A percentile compares a stretch with the other conserved stretches of the same genome.
Conservation (phyloP, 1,140 invertebrate species). For the Dryas iulia region DNA sequence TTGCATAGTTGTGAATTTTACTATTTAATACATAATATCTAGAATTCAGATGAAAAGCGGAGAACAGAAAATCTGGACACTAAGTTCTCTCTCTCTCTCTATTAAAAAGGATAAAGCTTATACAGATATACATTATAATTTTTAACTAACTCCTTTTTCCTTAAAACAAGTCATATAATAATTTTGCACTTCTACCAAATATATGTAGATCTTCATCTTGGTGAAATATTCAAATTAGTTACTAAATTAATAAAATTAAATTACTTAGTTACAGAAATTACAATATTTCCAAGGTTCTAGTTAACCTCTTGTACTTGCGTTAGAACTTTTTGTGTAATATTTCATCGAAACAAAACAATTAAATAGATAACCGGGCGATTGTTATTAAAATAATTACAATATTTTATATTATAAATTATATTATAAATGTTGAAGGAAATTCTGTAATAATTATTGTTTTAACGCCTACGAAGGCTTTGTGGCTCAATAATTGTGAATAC, state of each 20-base stretch:
- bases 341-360: conserved; percentile 1
- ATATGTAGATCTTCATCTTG: background rate
- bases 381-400: background rate
- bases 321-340: background rate
- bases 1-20: too few relatives aligned
- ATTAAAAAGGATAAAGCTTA: too few relatives aligned
- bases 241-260: background rate
- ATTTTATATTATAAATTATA: background rate
- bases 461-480: background rate
- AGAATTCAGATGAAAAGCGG: too few relatives aligned
- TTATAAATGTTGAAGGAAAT: background rate
- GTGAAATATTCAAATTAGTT: background rate
- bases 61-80: too few relatives aligned
- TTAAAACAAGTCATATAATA: background rate
- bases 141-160: too few relatives aligned
- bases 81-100: too few relatives aligned
- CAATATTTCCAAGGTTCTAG: background rate
- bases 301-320: background rate
- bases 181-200: background rate
- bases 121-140: too few relatives aligned
- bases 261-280: background rate
- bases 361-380: background rate
- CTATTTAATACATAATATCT: too few relatives aligned
- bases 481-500: background rate
- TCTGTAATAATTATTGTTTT: background rate